Evolutionary conservation across 2,888 invertebrate species (phyloP).

Genomic region (Diarsia dahlii): DNA sequence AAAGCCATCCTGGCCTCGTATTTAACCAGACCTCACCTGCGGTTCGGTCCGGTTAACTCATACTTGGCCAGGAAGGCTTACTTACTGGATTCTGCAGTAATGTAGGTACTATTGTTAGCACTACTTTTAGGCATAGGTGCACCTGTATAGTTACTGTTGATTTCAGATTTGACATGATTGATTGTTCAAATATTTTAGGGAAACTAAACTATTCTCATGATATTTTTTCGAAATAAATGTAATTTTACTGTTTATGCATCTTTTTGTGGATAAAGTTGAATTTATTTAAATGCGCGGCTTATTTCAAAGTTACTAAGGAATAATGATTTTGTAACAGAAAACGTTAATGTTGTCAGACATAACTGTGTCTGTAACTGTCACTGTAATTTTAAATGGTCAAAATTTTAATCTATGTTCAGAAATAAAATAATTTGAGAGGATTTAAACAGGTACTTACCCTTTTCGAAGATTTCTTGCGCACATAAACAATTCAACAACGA

Average conservation of each 20-base stretch:
- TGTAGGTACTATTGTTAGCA: too few relatives aligned
- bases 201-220: neutral
- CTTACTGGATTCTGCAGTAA: too few relatives aligned
- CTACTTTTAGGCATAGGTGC: neutral
- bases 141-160: neutral
- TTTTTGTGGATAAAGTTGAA: neutral
- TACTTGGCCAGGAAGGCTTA: too few relatives aligned
- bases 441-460: slow-evolving; percentile 74
- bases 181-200: neutral
- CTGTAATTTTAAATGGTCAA: neutral
- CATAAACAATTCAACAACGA: slow-evolving; percentile 70
- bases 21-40: too few relatives aligned
- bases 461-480: slow-evolving; percentile 78
- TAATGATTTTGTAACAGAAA: slow-evolving; percentile 1
- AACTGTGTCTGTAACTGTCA: too few relatives aligned
- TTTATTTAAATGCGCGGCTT: neutral
- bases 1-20: too few relatives aligned
- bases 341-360: neutral
- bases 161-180: neutral
- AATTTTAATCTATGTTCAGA: neutral
- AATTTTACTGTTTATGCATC: neutral
- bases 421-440: neutral
- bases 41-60: too few relatives aligned
- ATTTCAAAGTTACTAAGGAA: neutral
- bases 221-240: neutral